phyloP scores from a whole-genome alignment of 2,113 vertebrate species.

The Oreotragus oreotragus region DNA sequence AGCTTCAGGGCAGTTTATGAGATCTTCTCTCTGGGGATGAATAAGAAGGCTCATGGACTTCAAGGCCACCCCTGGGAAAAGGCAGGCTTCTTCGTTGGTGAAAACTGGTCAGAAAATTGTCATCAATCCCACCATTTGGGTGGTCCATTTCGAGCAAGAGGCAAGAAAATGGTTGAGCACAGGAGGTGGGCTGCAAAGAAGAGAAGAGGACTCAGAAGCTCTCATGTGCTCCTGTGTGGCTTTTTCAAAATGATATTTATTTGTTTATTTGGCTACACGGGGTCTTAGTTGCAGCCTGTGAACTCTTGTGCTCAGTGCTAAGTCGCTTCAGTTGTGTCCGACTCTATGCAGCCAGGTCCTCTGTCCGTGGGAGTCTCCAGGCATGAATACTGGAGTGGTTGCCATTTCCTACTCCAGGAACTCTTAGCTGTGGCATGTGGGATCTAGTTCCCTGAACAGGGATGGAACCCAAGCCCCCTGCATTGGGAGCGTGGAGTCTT shows the following conservation, averaged over 20 bases:
- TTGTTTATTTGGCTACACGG: not conserved
- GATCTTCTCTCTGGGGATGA: not conserved
- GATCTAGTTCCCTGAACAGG: not conserved
- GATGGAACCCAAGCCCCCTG: not conserved
- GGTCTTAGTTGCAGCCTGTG: not conserved
- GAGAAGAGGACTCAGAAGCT: not conserved
- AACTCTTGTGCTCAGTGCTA: not conserved
- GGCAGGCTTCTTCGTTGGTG: not conserved
- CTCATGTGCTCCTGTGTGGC: not conserved
- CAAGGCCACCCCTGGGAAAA: not conserved
- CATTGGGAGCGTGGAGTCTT: not conserved
- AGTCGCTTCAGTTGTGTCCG: not conserved
- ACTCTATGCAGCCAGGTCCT: fast-evolving
- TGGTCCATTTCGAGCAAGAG: not conserved
- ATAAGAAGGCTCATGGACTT: not conserved
- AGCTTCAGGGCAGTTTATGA: not conserved
- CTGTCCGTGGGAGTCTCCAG: not conserved
- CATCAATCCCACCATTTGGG: not conserved
- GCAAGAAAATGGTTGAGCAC: not conserved
- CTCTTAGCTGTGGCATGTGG: not conserved
- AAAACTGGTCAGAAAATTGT: not conserved
- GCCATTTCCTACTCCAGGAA: not conserved
- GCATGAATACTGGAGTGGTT: not conserved
- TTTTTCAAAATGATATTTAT: not conserved
- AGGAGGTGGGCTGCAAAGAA: not conserved